Percentiles rank a stretch among this genome's conserved stretches.
Evolutionary conservation across 2,113 vertebrate species (phyloP).

Genomic region (Tragulus kanchil): DNA sequence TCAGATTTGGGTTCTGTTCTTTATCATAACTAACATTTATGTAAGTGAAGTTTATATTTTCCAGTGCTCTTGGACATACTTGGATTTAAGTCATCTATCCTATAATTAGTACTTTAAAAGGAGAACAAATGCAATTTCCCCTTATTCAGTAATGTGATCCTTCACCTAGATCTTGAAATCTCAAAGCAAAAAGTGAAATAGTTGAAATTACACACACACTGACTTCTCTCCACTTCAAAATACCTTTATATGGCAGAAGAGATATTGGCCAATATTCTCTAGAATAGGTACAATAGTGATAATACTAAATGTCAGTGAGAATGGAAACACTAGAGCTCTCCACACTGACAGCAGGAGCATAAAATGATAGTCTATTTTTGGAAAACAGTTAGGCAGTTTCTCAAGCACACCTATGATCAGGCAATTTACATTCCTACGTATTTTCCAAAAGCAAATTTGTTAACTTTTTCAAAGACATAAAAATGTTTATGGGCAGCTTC

Average conservation of each 20-base stretch:
- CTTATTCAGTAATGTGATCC: background rate
- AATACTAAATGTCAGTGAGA: background rate
- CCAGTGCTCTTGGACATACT: background rate
- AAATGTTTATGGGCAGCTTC: slow-evolving; percentile 12
- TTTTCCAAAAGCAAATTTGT: background rate
- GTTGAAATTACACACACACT: background rate
- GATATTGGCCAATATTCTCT: background rate
- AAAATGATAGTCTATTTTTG: background rate
- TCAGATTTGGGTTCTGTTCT: slow-evolving; percentile 6
- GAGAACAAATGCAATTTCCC: background rate
- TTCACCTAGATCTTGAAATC: background rate
- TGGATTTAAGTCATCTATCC: background rate
- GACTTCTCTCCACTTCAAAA: background rate
- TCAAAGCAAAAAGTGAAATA: background rate
- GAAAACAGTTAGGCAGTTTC: background rate
- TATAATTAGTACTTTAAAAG: background rate
- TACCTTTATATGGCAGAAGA: background rate
- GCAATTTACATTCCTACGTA: background rate
- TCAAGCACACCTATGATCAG: background rate
- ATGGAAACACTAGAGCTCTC: background rate
- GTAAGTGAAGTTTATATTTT: background rate
- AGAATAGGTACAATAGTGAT: background rate
- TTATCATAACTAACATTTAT: background rate
- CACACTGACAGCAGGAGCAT: too few relatives aligned
- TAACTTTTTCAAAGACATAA: slow-evolving; percentile 29